phyloP scores from a whole-genome alignment of 2,797 vertebrate genomes.

The Apogon talboti region DNA sequence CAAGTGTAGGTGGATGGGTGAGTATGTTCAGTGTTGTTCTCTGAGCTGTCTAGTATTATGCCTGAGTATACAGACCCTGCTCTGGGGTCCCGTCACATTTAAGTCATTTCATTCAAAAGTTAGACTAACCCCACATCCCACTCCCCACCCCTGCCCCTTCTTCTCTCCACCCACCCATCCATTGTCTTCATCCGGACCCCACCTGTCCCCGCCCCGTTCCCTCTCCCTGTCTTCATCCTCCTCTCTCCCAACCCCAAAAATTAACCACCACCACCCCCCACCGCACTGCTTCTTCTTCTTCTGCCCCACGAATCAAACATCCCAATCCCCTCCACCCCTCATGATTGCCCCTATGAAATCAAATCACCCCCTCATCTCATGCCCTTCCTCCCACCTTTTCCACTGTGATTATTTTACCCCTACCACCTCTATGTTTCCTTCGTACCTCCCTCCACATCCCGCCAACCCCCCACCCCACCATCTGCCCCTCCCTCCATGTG shows the following conservation, averaged over 20 bases:
- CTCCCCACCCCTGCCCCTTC: conserved; percentile 39
- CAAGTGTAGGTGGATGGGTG: conserved; percentile 63
- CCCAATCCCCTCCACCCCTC: conserved; percentile 17
- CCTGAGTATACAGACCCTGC: conserved; percentile 56
- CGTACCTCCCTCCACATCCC: conserved; percentile 27
- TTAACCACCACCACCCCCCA: conserved; percentile 7
- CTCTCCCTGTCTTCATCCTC: conserved; percentile 9
- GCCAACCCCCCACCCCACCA: conserved; percentile 18
- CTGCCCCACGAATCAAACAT: conserved; percentile 54
- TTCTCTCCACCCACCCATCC: conserved; percentile 41
- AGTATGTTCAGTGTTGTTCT: conserved; percentile 69
- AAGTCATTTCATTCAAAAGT: conserved; percentile 66
- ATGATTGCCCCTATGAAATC: conserved; percentile 38
- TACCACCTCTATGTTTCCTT: background rate
- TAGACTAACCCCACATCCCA: conserved; percentile 73
- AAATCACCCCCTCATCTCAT: conserved; percentile 18
- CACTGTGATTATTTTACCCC: conserved; percentile 32
- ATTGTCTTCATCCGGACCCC: conserved; percentile 52
- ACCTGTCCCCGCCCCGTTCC: conserved; percentile 8
- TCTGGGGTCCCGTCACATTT: conserved; percentile 71
- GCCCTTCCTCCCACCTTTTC: conserved; percentile 27
- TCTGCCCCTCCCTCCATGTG: conserved; percentile 48
- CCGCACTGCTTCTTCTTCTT: conserved; percentile 10
- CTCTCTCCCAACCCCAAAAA: background rate
- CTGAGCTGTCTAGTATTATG: conserved; percentile 52